Conservation (phyloP, 2,888 invertebrate species). For the Megastigmus dorsalis region DNA sequence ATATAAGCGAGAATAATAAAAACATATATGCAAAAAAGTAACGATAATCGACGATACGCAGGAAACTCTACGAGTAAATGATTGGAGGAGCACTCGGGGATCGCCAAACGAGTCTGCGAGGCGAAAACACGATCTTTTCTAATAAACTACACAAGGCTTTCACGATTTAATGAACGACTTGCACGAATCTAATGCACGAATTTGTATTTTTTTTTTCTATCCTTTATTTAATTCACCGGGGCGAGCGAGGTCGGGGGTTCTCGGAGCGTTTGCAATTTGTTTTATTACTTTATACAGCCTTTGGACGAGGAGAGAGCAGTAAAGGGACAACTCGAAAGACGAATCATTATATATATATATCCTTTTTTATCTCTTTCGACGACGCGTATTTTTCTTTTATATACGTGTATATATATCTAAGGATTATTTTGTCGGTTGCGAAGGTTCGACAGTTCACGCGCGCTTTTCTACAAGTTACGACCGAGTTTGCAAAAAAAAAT, state of each 20-base stretch:
- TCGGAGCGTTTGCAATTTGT: constrained; percentile 27
- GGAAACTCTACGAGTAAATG: no score
- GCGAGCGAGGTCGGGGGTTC: constrained; percentile 57
- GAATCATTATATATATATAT: constrained; percentile 16
- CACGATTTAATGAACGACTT: constrained; percentile 66
- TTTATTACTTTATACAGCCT: constrained; percentile 39
- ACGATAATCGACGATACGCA: no score
- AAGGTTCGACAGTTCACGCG: constrained; percentile 14
- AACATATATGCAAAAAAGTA: background rate
- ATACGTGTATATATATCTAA: constrained; percentile 32
- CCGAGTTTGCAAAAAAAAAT: constrained; percentile 38
- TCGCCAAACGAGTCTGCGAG: constrained; percentile 32
- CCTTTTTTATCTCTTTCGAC: constrained; percentile 13
- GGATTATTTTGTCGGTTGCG: constrained; percentile 24
- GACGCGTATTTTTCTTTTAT: constrained; percentile 11
- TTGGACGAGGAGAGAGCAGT: constrained; percentile 38
- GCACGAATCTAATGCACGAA: constrained; percentile 69
- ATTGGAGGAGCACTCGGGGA: constrained; percentile 3
- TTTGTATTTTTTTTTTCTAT: constrained; percentile 55
- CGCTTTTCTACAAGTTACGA: constrained; percentile 36
- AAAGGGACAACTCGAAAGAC: constrained; percentile 45
- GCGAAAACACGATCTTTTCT: constrained; percentile 55
- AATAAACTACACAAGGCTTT: constrained; percentile 70
- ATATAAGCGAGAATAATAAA: background rate
- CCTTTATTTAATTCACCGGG: constrained; percentile 56